A percentile compares a stretch with the other conserved stretches of the same genome.
Conservation (phyloP, 1,140 invertebrate genomes). For the Drosophila gunungcola region DNA sequence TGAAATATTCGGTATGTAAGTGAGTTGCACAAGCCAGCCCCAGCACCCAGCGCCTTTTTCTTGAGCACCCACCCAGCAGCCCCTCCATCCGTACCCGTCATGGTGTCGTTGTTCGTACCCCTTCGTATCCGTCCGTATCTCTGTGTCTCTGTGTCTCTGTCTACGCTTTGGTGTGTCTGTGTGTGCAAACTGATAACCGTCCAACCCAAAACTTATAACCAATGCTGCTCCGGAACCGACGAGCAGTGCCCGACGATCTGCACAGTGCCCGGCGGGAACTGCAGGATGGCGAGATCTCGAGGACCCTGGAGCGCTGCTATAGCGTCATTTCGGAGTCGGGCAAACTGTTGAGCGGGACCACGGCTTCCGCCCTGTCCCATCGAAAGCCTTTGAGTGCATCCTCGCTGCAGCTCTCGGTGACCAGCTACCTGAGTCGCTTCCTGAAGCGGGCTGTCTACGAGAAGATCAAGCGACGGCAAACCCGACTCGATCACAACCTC, state of each 20-base stretch:
- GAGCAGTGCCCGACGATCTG: slow-evolving; percentile 88
- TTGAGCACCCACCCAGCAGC: slow-evolving; percentile 26
- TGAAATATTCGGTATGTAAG: slow-evolving; percentile 79
- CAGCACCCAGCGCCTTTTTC: slow-evolving; percentile 56
- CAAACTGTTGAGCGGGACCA: slow-evolving; percentile 76
- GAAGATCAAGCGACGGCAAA: slow-evolving; percentile 88
- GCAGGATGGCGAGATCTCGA: slow-evolving; percentile 88
- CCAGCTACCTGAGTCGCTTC: slow-evolving; percentile 88
- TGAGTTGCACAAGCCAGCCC: neutral
- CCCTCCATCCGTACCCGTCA: slow-evolving; percentile 30
- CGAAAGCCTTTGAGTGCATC: slow-evolving; percentile 85
- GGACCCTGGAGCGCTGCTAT: slow-evolving; percentile 90
- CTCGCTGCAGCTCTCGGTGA: slow-evolving; percentile 87
- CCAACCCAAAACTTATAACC: slow-evolving; percentile 55
- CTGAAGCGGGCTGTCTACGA: slow-evolving; percentile 89
- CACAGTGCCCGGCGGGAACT: slow-evolving; percentile 89
- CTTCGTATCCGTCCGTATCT: too few relatives aligned
- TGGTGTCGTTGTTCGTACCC: slow-evolving; percentile 24
- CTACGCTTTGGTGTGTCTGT: slow-evolving; percentile 34
- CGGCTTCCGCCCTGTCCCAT: slow-evolving; percentile 84
- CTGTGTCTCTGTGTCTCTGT: slow-evolving; percentile 31
- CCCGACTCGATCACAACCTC: slow-evolving; percentile 91
- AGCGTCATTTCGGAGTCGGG: slow-evolving; percentile 87
- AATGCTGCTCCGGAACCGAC: slow-evolving; percentile 50
- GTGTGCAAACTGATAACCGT: slow-evolving; percentile 61